Percentiles rank a stretch among this genome's conserved stretches.
Conservation (phyloP, 1,140 invertebrate genomes). For the Caenorhabditis inopinata region DNA sequence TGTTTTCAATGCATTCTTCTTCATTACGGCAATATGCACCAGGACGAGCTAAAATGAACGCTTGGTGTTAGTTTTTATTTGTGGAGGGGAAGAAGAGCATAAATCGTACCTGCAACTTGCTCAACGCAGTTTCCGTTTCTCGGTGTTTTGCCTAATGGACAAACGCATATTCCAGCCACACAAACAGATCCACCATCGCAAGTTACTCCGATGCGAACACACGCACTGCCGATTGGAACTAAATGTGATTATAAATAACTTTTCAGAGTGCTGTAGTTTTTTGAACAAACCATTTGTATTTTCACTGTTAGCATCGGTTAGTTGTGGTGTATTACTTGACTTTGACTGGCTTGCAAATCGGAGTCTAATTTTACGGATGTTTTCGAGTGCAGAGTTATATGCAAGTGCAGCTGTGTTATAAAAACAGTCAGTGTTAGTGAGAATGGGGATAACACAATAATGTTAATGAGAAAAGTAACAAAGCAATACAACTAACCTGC, state of each 20-base stretch:
- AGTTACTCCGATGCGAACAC: constrained; percentile 32
- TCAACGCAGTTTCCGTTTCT: constrained; percentile 23
- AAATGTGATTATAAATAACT: background rate
- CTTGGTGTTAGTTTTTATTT: background rate
- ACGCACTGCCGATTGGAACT: constrained; percentile 43
- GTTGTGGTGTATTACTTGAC: background rate
- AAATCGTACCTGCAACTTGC: constrained; percentile 24
- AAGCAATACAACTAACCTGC: background rate
- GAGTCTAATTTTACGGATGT: constrained; percentile 14
- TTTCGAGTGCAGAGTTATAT: background rate
- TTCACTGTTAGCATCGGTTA: background rate
- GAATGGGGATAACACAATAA: background rate
- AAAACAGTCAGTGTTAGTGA: background rate
- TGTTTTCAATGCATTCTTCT: constrained; percentile 36
- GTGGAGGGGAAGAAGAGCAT: background rate
- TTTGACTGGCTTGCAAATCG: background rate
- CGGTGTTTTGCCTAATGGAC: constrained; percentile 40
- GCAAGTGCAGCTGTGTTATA: constrained; percentile 12
- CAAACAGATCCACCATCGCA: constrained; percentile 47
- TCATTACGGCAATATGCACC: constrained; percentile 25
- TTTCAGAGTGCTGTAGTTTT: background rate
- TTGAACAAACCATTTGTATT: background rate
- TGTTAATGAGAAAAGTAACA: background rate
- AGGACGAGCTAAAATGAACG: constrained; percentile 41
- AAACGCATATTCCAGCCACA: constrained; percentile 43